Percentiles rank a stretch among this genome's conserved stretches.
Conservation (phyloP, 1,140 invertebrate genomes). For the Rhyacophila brunnea region DNA sequence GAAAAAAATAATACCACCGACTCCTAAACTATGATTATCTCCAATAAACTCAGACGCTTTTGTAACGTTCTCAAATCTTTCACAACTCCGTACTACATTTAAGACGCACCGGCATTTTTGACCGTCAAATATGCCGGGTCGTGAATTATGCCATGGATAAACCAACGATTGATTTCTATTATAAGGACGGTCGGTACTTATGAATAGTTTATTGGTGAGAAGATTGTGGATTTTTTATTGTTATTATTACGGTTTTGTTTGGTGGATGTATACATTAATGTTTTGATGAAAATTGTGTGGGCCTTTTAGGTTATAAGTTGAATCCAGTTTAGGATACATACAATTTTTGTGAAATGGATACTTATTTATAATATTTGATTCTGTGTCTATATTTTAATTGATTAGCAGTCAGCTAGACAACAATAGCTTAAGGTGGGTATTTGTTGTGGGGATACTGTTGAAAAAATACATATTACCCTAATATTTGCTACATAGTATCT, state of each 20-base stretch:
- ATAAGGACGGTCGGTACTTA: not conserved
- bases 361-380: too few species aligned
- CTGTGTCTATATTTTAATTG: too few species aligned
- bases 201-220: not conserved
- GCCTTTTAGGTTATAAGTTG: too few species aligned
- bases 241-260: not conserved
- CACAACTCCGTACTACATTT: constrained; percentile 4
- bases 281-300: too few species aligned
- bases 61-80: not conserved
- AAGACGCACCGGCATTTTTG: constrained; percentile 5
- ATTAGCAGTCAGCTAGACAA: too few species aligned
- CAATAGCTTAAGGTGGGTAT: too few species aligned
- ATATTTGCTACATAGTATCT: too few species aligned
- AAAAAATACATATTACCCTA: too few species aligned
- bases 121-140: not conserved
- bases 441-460: too few species aligned
- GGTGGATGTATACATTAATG: not conserved
- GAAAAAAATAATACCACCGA: constrained; percentile 29
- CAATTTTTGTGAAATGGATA: too few species aligned
- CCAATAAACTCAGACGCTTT: not conserved
- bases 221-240: not conserved
- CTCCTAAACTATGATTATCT: constrained; percentile 30
- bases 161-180: constrained; percentile 1
- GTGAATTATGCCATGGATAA: not conserved
- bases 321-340: too few species aligned